Evolutionary conservation across 2,113 vertebrate species (phyloP), one percentile per base, ranked within the genome.

Genomic region (Malurus melanocephalus): DNA sequence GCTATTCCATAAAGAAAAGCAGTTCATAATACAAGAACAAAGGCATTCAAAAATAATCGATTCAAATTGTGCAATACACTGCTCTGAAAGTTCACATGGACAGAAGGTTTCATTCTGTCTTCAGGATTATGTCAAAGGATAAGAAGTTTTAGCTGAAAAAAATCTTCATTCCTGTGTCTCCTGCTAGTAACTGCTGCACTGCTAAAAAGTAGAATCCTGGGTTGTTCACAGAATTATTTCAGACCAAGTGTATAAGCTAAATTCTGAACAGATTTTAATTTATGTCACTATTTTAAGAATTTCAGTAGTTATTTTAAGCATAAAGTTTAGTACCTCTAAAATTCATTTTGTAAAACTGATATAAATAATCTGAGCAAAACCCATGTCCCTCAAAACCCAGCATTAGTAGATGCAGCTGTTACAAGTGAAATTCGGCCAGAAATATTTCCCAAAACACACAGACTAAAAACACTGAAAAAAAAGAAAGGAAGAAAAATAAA

Each of bases 21-120:
- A 88, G 55, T 35, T 92, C 78, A 74, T 55, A 80, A 48, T 26
- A 66, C 10, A 28, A 76, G 60, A 75, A 82, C 24, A 94, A 72
- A 94, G 33, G 28, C 49, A 67, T 57, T 87, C 57, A 93, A 76
- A 95, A 94, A 87, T 77, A 95, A 71, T 65, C 84, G 64, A 40
- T 84, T 93, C 57, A 64, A 73, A 82, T 71, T 90, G 83, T 85
- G 88, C 64, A 95, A 68, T 8, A 27, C 45, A 23, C 45, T 60
- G 81, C 79, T 90, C 71, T 93, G 74, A 92, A 94, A 94, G 79
- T 74, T 88, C 72, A 75, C 30, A 78, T 14, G 28, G 38, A 56
- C 24, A 84, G 52, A 76, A 45, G 35, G n/a, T 64, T 21, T 71
- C 52, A 28, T 52, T 69, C 40, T 46, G 52, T 84, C 72, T 85